phyloP scores from a whole-genome alignment of 2,113 vertebrate genomes.

The Coryphaenoides rupestris region DNA sequence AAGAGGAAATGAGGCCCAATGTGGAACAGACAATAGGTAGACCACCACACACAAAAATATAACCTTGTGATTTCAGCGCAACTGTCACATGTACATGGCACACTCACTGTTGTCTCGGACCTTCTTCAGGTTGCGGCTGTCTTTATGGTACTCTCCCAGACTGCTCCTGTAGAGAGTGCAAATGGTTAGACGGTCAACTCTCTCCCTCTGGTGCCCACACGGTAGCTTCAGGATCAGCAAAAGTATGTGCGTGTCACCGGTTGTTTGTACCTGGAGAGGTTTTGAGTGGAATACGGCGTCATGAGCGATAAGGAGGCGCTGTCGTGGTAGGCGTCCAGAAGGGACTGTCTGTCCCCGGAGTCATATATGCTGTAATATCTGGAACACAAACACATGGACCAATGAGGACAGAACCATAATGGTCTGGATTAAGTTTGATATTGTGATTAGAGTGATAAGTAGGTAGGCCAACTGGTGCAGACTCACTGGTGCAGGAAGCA shows the following conservation, averaged over 20 bases:
- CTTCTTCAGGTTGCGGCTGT: conserved; percentile 84
- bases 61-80: too few relatives aligned
- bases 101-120: conserved; percentile 84
- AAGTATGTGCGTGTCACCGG: conserved; percentile 20
- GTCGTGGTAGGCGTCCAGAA: conserved; percentile 89
- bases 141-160: conserved; percentile 82
- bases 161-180: conserved; percentile 65
- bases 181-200: background rate
- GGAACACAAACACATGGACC: conserved; percentile 3
- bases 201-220: background rate
- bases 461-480: background rate
- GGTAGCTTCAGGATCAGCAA: background rate
- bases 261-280: conserved; percentile 75
- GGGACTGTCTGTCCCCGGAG: conserved; percentile 81
- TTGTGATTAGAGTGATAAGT: too few relatives aligned
- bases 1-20: background rate
- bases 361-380: conserved; percentile 89
- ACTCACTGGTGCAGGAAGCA: conserved; percentile 88
- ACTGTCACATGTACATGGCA: background rate
- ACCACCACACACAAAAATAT: too few relatives aligned
- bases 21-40: background rate
- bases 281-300: conserved; percentile 74
- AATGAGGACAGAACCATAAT: background rate
- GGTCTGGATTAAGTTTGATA: background rate
- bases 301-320: conserved; percentile 84